Percentiles rank a stretch among this genome's conserved stretches.
Conservation (phyloP, 2,113 vertebrate species). For the Anhinga anhinga region DNA sequence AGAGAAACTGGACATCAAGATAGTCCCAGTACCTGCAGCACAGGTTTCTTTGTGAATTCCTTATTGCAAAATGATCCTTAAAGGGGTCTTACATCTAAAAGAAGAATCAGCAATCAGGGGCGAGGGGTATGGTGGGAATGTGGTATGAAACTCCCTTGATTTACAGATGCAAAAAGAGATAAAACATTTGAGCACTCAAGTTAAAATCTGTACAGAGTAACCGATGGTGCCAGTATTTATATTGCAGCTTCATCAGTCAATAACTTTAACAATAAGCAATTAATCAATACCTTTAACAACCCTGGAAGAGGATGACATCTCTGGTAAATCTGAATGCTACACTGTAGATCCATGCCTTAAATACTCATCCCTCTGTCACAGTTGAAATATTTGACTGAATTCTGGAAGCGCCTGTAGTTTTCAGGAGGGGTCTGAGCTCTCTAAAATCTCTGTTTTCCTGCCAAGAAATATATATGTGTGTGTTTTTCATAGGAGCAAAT, state of each 20-base stretch:
- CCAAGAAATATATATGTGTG: background rate
- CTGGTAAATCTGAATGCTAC: slow-evolving; percentile 15
- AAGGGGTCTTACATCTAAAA: background rate
- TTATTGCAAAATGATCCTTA: background rate
- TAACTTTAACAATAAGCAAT: slow-evolving; percentile 44
- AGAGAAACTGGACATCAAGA: background rate
- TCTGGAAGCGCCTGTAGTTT: background rate
- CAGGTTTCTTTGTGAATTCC: background rate
- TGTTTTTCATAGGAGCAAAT: background rate
- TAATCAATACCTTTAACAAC: slow-evolving; percentile 46
- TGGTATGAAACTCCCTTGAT: background rate
- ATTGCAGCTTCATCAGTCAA: slow-evolving; percentile 11
- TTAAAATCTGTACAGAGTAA: background rate
- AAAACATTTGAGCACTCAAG: background rate
- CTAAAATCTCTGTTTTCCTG: background rate
- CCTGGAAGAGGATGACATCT: background rate
- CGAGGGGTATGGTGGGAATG: background rate
- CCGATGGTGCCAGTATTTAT: background rate
- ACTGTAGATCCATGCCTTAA: slow-evolving; percentile 1
- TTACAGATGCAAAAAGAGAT: background rate
- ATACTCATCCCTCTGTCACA: background rate
- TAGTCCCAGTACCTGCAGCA: background rate
- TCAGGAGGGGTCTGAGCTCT: background rate
- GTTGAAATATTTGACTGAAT: background rate
- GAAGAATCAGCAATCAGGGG: rapidly evolving